Evolutionary conservation across 2,113 vertebrate species (phyloP).

Genomic region (Puma concolor): DNA sequence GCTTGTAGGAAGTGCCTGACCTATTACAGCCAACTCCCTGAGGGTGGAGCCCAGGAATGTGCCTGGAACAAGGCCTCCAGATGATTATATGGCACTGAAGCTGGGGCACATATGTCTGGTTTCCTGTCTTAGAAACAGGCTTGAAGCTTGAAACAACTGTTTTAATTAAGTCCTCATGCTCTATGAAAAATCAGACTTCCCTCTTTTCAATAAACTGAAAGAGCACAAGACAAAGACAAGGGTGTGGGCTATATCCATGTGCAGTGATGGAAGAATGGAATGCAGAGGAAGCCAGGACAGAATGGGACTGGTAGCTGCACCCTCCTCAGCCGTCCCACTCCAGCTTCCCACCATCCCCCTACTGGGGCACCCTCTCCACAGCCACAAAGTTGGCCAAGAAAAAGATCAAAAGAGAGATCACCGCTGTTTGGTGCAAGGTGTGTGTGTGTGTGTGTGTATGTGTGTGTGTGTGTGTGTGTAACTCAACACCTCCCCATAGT

Average conservation of each 20-base stretch:
- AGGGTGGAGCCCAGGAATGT: background rate
- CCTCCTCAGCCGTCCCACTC: background rate
- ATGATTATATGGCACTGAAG: background rate
- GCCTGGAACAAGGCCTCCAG: background rate
- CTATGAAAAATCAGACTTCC: background rate
- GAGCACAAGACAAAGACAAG: background rate
- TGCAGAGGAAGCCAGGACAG: background rate
- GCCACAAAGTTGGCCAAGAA: background rate
- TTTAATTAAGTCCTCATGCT: background rate
- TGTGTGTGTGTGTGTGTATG: no score
- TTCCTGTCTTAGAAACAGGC: background rate
- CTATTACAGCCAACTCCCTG: background rate
- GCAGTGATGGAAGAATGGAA: background rate
- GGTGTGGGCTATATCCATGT: accelerated
- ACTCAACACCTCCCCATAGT: background rate
- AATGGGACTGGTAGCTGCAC: accelerated
- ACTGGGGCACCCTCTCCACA: background rate
- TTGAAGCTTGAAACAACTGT: background rate
- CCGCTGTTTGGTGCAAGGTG: background rate
- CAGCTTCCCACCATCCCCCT: background rate
- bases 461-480: background rate
- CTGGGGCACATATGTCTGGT: background rate
- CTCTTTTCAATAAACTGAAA: background rate
- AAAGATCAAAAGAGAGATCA: background rate
- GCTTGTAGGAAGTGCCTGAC: background rate